Conservation (phyloP, 2,113 vertebrate species). For the Silurus meridionalis region DNA sequence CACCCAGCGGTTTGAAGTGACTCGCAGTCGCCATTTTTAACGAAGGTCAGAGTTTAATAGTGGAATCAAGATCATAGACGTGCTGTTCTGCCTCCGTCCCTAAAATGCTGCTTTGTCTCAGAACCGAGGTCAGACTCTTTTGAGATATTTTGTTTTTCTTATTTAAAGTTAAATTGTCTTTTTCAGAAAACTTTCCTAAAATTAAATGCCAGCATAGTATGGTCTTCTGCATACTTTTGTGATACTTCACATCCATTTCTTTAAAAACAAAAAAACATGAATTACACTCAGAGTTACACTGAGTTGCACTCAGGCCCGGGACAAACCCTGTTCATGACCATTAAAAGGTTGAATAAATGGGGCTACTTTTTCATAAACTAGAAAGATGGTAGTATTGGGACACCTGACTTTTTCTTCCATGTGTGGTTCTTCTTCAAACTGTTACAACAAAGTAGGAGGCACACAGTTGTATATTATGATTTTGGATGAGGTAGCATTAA, state of each 20-base stretch:
- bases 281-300: too few relatives aligned
- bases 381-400: too few relatives aligned
- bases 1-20: slow-evolving; percentile 32
- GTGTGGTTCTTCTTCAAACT: too few relatives aligned
- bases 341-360: neutral
- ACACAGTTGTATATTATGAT: too few relatives aligned
- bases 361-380: neutral
- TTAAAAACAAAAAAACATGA: too few relatives aligned
- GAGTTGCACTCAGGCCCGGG: neutral
- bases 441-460: too few relatives aligned
- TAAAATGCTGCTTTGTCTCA: slow-evolving; percentile 55
- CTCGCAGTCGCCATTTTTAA: slow-evolving; percentile 27
- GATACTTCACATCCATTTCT: neutral
- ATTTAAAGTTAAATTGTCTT: slow-evolving; percentile 45
- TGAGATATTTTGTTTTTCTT: slow-evolving; percentile 47
- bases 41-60: slow-evolving; percentile 38
- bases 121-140: slow-evolving; percentile 42
- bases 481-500: too few relatives aligned
- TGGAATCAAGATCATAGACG: slow-evolving; percentile 30
- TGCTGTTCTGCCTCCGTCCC: slow-evolving; percentile 36
- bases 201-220: slow-evolving; percentile 34
- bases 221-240: slow-evolving; percentile 18
- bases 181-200: slow-evolving; percentile 35
- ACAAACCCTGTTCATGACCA: too few relatives aligned
- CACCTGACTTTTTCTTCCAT: too few relatives aligned